phyloP scores from a whole-genome alignment of 2,797 vertebrate genomes.

The Glossophaga mutica region DNA sequence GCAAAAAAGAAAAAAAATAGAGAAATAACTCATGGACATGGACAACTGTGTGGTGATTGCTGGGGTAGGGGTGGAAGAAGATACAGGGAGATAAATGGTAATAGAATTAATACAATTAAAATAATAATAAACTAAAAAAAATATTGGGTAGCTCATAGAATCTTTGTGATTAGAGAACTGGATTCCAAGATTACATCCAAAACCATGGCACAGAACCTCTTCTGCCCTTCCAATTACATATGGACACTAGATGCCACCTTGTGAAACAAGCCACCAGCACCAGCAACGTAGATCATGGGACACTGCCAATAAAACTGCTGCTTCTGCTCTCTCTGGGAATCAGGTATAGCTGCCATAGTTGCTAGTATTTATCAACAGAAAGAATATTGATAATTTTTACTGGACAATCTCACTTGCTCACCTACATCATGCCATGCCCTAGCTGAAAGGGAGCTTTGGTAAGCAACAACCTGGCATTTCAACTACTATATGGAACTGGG shows the following conservation, averaged over 20 bases:
- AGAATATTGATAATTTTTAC: neutral
- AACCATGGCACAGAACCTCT: neutral
- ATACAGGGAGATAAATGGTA: neutral
- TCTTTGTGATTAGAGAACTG: neutral
- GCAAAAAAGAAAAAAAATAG: neutral
- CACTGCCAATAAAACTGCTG: neutral
- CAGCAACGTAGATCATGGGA: neutral
- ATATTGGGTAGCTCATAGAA: neutral
- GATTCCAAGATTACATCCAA: neutral
- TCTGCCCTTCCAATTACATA: neutral
- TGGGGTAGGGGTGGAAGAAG: neutral
- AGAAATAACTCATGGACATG: neutral
- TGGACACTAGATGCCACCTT: neutral
- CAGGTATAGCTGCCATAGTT: neutral
- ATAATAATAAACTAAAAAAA: neutral
- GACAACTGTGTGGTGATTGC: neutral
- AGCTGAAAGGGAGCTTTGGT: neutral
- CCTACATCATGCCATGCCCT: neutral
- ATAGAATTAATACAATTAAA: neutral
- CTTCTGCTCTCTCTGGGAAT: neutral
- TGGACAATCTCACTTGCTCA: neutral
- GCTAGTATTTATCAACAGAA: neutral
- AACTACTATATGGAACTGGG: neutral
- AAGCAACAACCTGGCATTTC: neutral
- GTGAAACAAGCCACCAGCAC: neutral